These are phyloP conservation scores for Lasioglossum zephyrum DNA, from an alignment of 2,888 invertebrate genomes.

Conservation along the genomic window DNA sequence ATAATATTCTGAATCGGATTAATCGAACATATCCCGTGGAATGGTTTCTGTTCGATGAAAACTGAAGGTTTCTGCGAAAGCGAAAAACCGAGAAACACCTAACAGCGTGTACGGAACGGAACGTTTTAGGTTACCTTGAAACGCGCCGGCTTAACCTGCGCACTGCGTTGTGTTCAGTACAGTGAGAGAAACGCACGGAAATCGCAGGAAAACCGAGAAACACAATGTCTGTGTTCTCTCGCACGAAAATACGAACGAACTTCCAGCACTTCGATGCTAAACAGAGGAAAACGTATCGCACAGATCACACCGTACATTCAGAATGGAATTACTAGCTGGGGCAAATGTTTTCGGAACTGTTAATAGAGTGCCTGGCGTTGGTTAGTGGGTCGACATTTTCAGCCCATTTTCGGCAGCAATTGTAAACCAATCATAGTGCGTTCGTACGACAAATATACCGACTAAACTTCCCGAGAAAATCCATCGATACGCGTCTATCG, in stretches of 20 bases:
- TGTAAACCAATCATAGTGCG: slow-evolving; percentile 70
- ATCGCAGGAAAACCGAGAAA: slow-evolving; percentile 42
- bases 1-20: neutral
- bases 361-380: slow-evolving; percentile 75
- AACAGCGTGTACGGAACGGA: slow-evolving; percentile 63
- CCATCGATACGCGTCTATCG: slow-evolving; percentile 31
- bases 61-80: neutral
- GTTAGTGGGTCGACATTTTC: slow-evolving; percentile 79
- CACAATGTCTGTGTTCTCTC: slow-evolving; percentile 29
- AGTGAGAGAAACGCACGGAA: slow-evolving; percentile 47
- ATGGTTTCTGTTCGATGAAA: neutral
- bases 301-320: slow-evolving; percentile 74
- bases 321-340: slow-evolving; percentile 80
- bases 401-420: slow-evolving; percentile 75
- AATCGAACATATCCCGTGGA: neutral
- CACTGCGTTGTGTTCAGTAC: slow-evolving; percentile 58
- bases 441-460: slow-evolving; percentile 36
- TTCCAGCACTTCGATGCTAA: slow-evolving; percentile 43
- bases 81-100: slow-evolving; percentile 38
- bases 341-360: slow-evolving; percentile 81
- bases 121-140: slow-evolving; percentile 83
- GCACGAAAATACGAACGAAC: slow-evolving; percentile 42
- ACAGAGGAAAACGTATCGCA: slow-evolving; percentile 63
- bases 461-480: slow-evolving; percentile 23
- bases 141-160: slow-evolving; percentile 82